phyloP scores from a whole-genome alignment of 2,797 vertebrate species.

The Gobio occitaniae region DNA sequence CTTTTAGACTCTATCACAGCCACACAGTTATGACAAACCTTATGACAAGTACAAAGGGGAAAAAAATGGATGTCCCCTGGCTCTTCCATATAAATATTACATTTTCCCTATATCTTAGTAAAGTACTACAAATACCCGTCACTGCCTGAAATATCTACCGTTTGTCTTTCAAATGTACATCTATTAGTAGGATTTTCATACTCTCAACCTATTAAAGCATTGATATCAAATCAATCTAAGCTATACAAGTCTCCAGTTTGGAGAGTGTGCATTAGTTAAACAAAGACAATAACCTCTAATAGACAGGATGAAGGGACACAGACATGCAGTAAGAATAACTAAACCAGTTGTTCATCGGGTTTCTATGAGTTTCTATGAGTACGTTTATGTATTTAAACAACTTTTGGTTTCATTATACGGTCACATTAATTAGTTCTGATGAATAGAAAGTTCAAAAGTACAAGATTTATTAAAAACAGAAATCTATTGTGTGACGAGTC shows the following conservation, averaged over 20 bases:
- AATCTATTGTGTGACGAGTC: too few species aligned
- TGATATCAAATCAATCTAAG: neutral
- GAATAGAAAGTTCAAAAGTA: neutral
- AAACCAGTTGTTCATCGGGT: neutral
- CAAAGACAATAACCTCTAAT: neutral
- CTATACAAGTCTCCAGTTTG: neutral
- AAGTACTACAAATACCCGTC: conserved; percentile 5
- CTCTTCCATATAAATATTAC: conserved; percentile 6
- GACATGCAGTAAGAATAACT: neutral
- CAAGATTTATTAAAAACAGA: neutral
- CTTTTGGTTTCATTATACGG: neutral
- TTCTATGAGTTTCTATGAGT: neutral
- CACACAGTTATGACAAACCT: conserved; percentile 35
- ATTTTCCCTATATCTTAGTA: neutral
- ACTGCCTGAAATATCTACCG: neutral
- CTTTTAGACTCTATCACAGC: conserved; percentile 46
- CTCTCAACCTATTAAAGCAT: neutral
- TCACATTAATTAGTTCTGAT: neutral
- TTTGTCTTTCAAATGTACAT: conserved; percentile 23
- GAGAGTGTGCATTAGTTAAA: neutral
- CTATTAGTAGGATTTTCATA: conserved; percentile 36
- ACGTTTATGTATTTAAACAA: too few species aligned
- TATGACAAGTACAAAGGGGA: conserved; percentile 31
- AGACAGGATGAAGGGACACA: neutral
- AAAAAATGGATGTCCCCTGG: neutral